Percentiles rank a stretch among this genome's conserved stretches.
Evolutionary conservation across 2,797 vertebrate genomes (phyloP).

Genomic region (Allobates femoralis): DNA sequence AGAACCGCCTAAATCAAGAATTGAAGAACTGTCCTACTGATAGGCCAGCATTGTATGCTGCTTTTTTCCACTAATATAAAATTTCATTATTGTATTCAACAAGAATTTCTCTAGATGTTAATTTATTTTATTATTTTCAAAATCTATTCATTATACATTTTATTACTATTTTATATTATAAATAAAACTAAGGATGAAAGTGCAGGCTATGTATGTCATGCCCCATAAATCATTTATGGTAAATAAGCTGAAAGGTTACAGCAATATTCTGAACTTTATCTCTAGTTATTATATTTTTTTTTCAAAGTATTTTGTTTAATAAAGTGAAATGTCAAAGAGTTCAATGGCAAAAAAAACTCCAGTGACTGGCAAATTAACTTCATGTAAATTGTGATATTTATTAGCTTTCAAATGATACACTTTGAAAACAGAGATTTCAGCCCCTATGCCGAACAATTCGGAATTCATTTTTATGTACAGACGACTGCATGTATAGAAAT

Average conservation of each 20-base stretch:
- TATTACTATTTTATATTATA: neutral
- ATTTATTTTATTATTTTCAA: neutral
- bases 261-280: constrained; percentile 55
- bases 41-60: too few relatives aligned
- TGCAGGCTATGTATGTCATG: constrained; percentile 26
- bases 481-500: neutral
- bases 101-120: too few relatives aligned
- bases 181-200: neutral
- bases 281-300: constrained; percentile 56
- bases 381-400: constrained; percentile 64
- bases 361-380: constrained; percentile 60
- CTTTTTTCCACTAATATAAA: too few relatives aligned
- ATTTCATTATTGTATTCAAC: too few relatives aligned
- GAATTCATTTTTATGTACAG: constrained; percentile 36
- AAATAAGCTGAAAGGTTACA: constrained; percentile 52
- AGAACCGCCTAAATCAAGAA: too few relatives aligned
- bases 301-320: constrained; percentile 58
- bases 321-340: constrained; percentile 62
- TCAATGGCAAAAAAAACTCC: constrained; percentile 50
- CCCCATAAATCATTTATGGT: constrained; percentile 57
- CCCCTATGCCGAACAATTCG: constrained; percentile 36
- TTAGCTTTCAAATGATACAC: constrained; percentile 58
- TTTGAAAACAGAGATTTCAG: constrained; percentile 53
- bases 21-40: too few relatives aligned
- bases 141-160: neutral